Base-by-base conservation (phyloP, 1,140 invertebrate genomes). In the Homarus americanus region DNA sequence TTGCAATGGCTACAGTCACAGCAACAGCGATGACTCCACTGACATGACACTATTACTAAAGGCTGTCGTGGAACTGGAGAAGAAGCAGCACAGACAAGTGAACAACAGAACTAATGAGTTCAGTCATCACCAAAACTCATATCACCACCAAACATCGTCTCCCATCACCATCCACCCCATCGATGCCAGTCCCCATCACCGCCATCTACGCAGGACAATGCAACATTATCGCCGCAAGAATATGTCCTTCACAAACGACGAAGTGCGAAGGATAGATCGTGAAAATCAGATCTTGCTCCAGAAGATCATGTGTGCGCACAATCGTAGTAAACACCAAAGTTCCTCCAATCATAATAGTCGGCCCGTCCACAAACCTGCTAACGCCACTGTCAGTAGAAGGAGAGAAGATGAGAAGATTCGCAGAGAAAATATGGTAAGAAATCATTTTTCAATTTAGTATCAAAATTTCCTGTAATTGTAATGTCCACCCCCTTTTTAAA, bases 221-320 rank as follows among this genome's bases (percentile, higher is more conserved):
- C 75, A 53, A 12, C 69, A 86, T 24, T 87, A 93, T 92, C 86
- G 93, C 72, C 75, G 93, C 78, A 94, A 93, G 92, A 95, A 95
- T 87, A 95, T 95, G 94, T 95, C 94, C 76, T 95, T 95, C 86
- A 94, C 94, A 7, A 95, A 95, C 73, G 94, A 94, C 20, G 93
- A 95, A 90, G 93, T 94, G 41, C 92, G 94, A 17, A 94, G 93
- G 92, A 95, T 95, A 63, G 94, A 95, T 85, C 91, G 93, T 40
- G 94, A 95, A 34, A 95, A 95, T 93, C 94, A 94, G 63, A 93
- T 94, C 90, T 91, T 95, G 17, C 90, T 95, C 32, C 94, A 93
- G 69, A 95, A 94, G 93, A 95, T 95, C 82, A 93, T 95, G 93
- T 93, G 76, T 41, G 91, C 88, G 24, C 91, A 91, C 82, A 91